A percentile compares a stretch with the other conserved stretches of the same genome.
phyloP scores from a whole-genome alignment of 2,797 vertebrate genomes.

The Lepidocolaptes lacrymiger region DNA sequence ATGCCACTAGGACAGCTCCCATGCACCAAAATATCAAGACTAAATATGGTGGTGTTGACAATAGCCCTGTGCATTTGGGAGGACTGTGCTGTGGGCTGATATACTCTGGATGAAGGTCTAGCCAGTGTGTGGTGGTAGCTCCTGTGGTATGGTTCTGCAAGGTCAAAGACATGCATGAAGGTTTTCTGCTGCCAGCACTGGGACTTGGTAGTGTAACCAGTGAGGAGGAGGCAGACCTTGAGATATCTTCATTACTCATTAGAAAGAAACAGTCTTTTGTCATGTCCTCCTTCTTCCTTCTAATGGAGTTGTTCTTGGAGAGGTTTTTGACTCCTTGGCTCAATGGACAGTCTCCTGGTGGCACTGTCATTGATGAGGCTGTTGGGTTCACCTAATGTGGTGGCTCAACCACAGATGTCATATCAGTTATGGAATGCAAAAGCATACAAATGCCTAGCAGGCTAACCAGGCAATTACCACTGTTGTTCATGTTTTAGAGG shows the following conservation, averaged over 20 bases:
- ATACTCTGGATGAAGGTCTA: accelerated
- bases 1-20: too few relatives aligned
- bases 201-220: not conserved
- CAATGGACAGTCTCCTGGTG: not conserved
- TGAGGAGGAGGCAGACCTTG: not conserved
- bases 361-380: accelerated
- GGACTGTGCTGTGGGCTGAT: not conserved
- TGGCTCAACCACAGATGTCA: accelerated
- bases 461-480: not conserved
- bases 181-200: not conserved
- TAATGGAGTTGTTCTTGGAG: not conserved
- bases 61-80: not conserved
- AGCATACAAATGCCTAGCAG: not conserved
- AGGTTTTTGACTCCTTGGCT: not conserved
- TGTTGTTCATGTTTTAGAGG: not conserved
- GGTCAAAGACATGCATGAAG: not conserved
- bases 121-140: accelerated
- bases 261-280: not conserved
- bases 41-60: accelerated
- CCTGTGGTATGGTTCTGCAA: not conserved
- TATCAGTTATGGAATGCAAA: not conserved
- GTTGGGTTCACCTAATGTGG: not conserved
- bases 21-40: not conserved
- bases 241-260: not conserved
- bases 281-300: not conserved